These are phyloP conservation scores for Tamandua tetradactyla DNA, from an alignment of 2,797 vertebrate genomes.

Conservation along the genomic window DNA sequence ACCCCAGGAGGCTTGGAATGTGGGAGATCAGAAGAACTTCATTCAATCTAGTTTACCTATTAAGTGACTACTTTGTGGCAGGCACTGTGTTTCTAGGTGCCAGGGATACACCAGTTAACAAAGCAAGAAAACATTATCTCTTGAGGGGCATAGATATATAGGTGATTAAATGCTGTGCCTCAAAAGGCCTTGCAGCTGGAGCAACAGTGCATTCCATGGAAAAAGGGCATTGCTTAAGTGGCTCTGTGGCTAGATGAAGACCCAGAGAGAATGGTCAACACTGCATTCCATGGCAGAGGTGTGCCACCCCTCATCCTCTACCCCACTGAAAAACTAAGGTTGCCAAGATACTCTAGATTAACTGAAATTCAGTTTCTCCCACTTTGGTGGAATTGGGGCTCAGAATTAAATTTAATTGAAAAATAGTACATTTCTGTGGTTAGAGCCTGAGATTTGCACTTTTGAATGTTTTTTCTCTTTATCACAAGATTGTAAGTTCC, in stretches of 20 bases:
- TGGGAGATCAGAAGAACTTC: not conserved
- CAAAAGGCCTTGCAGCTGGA: not conserved
- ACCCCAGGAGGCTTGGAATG: not conserved
- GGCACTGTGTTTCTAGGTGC: not conserved
- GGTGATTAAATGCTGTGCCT: not conserved
- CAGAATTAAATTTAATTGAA: not conserved
- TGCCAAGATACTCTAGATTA: not conserved
- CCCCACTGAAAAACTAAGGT: not conserved
- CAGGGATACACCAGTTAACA: not conserved
- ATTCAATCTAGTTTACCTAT: not conserved
- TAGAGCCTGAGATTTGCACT: not conserved
- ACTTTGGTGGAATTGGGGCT: not conserved
- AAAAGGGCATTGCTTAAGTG: not conserved
- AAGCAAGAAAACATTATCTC: not conserved
- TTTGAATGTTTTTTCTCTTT: not conserved
- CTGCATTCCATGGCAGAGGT: rapidly evolving
- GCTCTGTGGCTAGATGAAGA: not conserved
- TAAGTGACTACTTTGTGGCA: no score
- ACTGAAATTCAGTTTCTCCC: not conserved
- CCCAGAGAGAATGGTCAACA: not conserved
- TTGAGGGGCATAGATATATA: not conserved
- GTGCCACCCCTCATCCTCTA: rapidly evolving
- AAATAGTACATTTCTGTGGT: not conserved
- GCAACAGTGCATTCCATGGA: not conserved
- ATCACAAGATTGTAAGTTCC: not conserved